Conservation (phyloP, 2,797 vertebrate species). For the Perodicticus potto region DNA sequence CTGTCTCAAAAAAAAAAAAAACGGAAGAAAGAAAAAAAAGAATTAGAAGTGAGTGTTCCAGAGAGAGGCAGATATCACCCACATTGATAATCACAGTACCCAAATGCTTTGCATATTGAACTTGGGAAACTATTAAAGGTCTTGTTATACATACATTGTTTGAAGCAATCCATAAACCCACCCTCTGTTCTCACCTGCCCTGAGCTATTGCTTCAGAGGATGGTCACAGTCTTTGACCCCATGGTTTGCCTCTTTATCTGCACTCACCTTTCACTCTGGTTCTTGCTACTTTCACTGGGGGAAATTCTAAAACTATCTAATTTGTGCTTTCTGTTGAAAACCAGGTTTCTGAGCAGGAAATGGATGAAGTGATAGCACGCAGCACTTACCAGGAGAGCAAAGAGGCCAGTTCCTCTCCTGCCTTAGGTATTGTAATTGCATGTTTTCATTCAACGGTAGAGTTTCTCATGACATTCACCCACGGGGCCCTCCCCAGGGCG, state of each 20-base stretch:
- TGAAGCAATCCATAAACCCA: not conserved
- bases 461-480: not conserved
- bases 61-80: not conserved
- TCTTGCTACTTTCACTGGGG: not conserved
- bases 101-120: not conserved
- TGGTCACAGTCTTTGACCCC: not conserved
- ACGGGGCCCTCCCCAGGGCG: not conserved
- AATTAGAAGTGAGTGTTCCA: not conserved
- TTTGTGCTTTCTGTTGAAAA: constrained; percentile 72
- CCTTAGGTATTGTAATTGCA: constrained; percentile 85
- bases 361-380: constrained; percentile 95
- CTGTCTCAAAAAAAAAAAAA: no score
- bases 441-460: not conserved
- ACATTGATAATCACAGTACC: not conserved
- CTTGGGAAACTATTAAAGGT: not conserved
- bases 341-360: constrained; percentile 97
- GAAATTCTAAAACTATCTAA: constrained; percentile 50
- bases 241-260: not conserved
- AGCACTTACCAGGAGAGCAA: constrained; percentile 94
- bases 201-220: not conserved
- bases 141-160: not conserved
- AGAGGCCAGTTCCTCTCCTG: constrained; percentile 88
- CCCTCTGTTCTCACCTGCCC: not conserved
- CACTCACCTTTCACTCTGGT: not conserved
- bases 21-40: not conserved